Conservation (phyloP, 2,113 vertebrate genomes). For the Condylura cristata region DNA sequence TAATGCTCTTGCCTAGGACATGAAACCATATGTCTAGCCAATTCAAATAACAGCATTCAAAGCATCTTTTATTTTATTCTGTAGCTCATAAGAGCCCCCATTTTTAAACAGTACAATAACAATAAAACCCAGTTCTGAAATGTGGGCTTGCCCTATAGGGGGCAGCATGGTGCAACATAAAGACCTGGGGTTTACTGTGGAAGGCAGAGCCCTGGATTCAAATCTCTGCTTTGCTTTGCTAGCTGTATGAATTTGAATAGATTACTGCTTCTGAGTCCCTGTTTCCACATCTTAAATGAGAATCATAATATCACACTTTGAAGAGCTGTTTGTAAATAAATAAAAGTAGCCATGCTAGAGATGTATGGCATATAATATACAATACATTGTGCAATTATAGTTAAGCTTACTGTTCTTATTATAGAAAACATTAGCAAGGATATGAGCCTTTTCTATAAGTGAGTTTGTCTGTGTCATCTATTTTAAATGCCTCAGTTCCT, state of each 20-base stretch:
- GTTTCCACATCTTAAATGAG: constrained; percentile 8
- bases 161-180: constrained; percentile 76
- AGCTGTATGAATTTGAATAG: background rate
- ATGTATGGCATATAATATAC: background rate
- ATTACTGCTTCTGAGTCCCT: background rate
- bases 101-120: background rate
- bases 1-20: background rate
- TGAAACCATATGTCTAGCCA: background rate
- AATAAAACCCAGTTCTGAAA: constrained; percentile 45
- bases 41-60: constrained; percentile 15
- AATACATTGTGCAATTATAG: background rate
- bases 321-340: constrained; percentile 43
- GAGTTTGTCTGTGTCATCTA: background rate
- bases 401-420: constrained; percentile 29
- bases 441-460: constrained; percentile 21
- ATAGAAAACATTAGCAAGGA: background rate
- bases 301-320: background rate
- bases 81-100: background rate
- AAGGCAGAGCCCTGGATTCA: constrained; percentile 75
- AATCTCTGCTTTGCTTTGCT: constrained; percentile 63
- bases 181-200: constrained; percentile 1
- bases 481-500: constrained; percentile 8
- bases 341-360: background rate
- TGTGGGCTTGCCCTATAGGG: constrained; percentile 70
- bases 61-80: background rate